These are phyloP conservation scores for Zoroaster sp. DNA, from an alignment of 53 echinoderm and acorn worm species.

Conservation along the genomic window DNA sequence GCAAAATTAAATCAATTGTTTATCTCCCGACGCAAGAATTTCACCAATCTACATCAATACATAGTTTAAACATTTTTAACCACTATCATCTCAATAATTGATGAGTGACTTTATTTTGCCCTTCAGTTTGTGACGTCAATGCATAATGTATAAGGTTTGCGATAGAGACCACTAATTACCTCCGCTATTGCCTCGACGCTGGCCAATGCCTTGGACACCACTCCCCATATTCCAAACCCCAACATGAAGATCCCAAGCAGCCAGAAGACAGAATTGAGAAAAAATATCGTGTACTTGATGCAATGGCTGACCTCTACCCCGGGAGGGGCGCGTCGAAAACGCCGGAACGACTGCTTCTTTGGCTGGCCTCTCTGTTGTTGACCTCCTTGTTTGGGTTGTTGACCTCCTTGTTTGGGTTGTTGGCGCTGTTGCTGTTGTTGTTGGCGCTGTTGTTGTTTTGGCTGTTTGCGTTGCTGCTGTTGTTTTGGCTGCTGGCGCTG, in stretches of 20 bases:
- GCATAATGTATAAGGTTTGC: neutral
- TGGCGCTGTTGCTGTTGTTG: neutral
- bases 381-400: neutral
- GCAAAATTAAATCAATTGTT: too few species aligned
- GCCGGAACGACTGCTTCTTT: constrained; percentile 2
- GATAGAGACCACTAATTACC: too few species aligned
- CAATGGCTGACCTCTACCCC: constrained; percentile 79
- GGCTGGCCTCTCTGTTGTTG: constrained; percentile 16
- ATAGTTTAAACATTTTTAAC: neutral
- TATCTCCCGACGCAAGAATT: too few species aligned
- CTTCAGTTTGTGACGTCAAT: too few species aligned
- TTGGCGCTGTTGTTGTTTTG: neutral
- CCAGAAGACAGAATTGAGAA: constrained; percentile 87
- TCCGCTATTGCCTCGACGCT: constrained; percentile 83
- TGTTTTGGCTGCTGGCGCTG: neutral
- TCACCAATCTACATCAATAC: too few species aligned
- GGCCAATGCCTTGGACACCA: constrained; percentile 74
- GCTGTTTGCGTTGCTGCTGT: neutral
- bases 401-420: neutral
- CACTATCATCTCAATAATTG: neutral
- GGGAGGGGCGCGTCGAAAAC: constrained; percentile 54
- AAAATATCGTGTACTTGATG: constrained; percentile 87
- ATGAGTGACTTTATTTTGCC: neutral
- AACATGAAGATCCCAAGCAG: constrained; percentile 74
- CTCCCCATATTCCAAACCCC: constrained; percentile 91